These are phyloP conservation scores for Aethes cnicana DNA, from an alignment of 2,888 invertebrate genomes.

Conservation along the genomic window DNA sequence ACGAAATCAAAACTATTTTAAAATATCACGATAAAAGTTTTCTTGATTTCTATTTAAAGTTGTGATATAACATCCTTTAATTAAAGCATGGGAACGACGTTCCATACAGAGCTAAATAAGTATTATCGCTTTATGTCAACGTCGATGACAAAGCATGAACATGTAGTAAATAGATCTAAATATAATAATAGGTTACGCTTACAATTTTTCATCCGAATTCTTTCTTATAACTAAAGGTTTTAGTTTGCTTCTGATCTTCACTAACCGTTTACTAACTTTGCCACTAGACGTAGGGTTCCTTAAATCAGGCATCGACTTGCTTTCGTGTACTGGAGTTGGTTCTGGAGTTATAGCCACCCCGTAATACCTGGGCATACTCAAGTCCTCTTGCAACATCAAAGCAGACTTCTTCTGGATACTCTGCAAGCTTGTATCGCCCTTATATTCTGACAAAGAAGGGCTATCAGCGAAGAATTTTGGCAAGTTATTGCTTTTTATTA, in stretches of 20 bases:
- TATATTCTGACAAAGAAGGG: conserved; percentile 66
- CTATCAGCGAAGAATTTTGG: conserved; percentile 74
- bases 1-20: neutral
- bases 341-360: conserved; percentile 63
- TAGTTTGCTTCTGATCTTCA: conserved; percentile 68
- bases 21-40: neutral
- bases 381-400: conserved; percentile 77
- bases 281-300: conserved; percentile 56
- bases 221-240: conserved; percentile 76
- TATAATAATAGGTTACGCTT: too few relatives aligned
- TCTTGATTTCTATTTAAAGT: too few relatives aligned
- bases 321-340: conserved; percentile 62
- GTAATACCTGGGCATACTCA: conserved; percentile 85
- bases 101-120: too few relatives aligned
- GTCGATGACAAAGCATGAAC: too few relatives aligned
- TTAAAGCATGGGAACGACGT: too few relatives aligned
- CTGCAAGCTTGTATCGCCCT: conserved; percentile 68
- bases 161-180: too few relatives aligned
- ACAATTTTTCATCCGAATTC: conserved; percentile 69
- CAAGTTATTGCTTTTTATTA: conserved; percentile 72
- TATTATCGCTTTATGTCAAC: too few relatives aligned
- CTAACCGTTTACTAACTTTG: conserved; percentile 70
- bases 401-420: conserved; percentile 80
- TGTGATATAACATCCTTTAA: too few relatives aligned
- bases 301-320: conserved; percentile 78